Percentiles rank a stretch among this genome's conserved stretches.
Evolutionary conservation across 2,888 invertebrate species (phyloP).

Genomic region (Tuberolachnus salignus): DNA sequence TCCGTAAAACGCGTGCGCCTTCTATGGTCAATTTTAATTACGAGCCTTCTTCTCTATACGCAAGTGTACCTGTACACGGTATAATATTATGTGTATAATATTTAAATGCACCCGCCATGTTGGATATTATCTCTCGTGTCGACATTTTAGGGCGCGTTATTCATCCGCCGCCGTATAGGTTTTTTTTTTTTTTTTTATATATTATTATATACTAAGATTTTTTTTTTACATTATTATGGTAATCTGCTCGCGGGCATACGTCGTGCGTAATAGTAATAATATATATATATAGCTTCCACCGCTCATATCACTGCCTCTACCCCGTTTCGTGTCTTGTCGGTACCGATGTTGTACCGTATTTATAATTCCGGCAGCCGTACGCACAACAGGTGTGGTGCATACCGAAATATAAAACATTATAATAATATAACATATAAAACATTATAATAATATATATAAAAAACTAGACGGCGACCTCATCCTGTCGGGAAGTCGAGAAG

Average conservation of each 20-base stretch:
- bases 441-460: too few relatives aligned
- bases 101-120: slow-evolving; percentile 41
- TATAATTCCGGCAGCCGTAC: neutral
- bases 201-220: neutral
- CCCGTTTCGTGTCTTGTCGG: neutral
- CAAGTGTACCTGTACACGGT: neutral
- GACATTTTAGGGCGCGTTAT: slow-evolving; percentile 42
- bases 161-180: slow-evolving; percentile 6
- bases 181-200: slow-evolving; percentile 5
- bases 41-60: slow-evolving; percentile 2
- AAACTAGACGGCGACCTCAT: too few relatives aligned
- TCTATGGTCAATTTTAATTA: slow-evolving; percentile 52
- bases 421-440: too few relatives aligned
- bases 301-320: neutral
- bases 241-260: slow-evolving; percentile 12
- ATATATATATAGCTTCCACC: neutral
- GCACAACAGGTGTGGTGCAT: neutral
- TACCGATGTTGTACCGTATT: neutral
- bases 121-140: slow-evolving; percentile 41
- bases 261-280: too few relatives aligned
- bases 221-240: slow-evolving; percentile 12
- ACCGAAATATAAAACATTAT: neutral
- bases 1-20: slow-evolving; percentile 38
- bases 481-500: too few relatives aligned
- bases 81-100: slow-evolving; percentile 13